These are phyloP conservation scores for Gymnocephalus cernua DNA, from an alignment of 2,113 vertebrate genomes.

Conservation along the genomic window DNA sequence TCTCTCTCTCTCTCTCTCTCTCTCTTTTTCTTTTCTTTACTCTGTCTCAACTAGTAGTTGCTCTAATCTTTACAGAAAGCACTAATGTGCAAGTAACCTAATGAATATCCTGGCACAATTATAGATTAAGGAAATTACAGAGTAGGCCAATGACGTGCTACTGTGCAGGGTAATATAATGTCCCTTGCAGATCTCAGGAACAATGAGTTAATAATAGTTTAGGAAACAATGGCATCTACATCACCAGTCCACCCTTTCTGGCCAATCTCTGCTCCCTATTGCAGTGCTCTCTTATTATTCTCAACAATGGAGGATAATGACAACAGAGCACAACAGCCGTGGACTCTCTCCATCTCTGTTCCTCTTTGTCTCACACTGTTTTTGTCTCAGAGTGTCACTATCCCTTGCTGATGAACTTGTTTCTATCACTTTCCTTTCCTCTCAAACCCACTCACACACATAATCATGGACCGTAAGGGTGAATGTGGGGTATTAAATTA, in stretches of 20 bases:
- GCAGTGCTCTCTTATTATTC: conserved; percentile 18
- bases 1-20: too few relatives aligned
- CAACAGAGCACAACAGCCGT: conserved; percentile 28
- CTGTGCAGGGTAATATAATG: conserved; percentile 33
- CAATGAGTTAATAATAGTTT: conserved; percentile 61
- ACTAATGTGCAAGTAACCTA: conserved; percentile 44
- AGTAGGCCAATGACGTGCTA: conserved; percentile 48
- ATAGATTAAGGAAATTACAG: conserved; percentile 59
- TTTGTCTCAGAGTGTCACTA: conserved; percentile 5
- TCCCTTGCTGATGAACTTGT: conserved; percentile 19
- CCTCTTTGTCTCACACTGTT: conserved; percentile 44
- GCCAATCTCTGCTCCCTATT: conserved; percentile 30
- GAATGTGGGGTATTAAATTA: conserved; percentile 52
- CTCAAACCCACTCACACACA: conserved; percentile 15
- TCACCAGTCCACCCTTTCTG: conserved; percentile 48
- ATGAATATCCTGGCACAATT: conserved; percentile 43
- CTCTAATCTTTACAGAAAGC: conserved; percentile 52
- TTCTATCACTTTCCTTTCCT: neutral
- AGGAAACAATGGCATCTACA: conserved; percentile 55
- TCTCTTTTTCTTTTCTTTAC: conserved; percentile 2
- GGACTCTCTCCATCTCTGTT: conserved; percentile 44
- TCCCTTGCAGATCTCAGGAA: conserved; percentile 31
- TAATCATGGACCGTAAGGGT: conserved; percentile 10
- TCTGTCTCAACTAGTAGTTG: conserved; percentile 14
- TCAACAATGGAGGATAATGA: conserved; percentile 57